Conservation (phyloP, 2,888 invertebrate species). For the Oeneis ivallda region DNA sequence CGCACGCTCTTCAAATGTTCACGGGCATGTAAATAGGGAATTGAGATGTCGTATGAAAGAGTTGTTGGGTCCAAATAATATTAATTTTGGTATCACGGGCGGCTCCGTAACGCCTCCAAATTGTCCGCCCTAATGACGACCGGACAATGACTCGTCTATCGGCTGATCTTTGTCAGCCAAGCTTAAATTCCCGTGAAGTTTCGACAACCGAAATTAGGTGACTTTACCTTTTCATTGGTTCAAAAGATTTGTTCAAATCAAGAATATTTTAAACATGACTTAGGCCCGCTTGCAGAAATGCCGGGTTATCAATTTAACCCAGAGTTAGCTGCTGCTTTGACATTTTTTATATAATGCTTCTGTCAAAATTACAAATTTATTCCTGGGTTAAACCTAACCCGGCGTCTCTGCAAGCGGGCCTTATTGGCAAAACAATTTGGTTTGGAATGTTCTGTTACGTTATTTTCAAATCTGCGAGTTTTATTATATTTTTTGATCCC, state of each 20-base stretch:
- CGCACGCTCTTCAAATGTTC: constrained; percentile 44
- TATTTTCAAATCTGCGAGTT: no score
- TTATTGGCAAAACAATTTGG: not conserved
- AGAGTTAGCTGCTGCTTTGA: no score
- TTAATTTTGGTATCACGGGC: constrained; percentile 67
- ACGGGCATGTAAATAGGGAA: constrained; percentile 57
- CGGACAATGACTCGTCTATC: constrained; percentile 60
- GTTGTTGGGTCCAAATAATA: constrained; percentile 69
- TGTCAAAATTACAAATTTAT: no score
- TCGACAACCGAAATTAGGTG: constrained; percentile 14
- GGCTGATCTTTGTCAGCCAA: constrained; percentile 50
- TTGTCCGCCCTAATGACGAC: constrained; percentile 63
- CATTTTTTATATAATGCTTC: no score
- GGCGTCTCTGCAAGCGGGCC: no score
- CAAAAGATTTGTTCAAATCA: constrained; percentile 3
- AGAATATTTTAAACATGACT: not conserved
- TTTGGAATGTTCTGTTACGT: no score
- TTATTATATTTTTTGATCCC: no score
- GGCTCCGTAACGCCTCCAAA: constrained; percentile 63
- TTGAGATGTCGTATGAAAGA: constrained; percentile 79
- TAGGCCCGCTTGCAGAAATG: no score
- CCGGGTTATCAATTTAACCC: no score
- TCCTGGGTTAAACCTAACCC: no score
- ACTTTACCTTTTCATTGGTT: constrained; percentile 10
- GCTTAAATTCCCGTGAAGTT: constrained; percentile 18